Evolutionary conservation across 2,888 invertebrate genomes (phyloP).

Genomic region (Seira sanloemensis): DNA sequence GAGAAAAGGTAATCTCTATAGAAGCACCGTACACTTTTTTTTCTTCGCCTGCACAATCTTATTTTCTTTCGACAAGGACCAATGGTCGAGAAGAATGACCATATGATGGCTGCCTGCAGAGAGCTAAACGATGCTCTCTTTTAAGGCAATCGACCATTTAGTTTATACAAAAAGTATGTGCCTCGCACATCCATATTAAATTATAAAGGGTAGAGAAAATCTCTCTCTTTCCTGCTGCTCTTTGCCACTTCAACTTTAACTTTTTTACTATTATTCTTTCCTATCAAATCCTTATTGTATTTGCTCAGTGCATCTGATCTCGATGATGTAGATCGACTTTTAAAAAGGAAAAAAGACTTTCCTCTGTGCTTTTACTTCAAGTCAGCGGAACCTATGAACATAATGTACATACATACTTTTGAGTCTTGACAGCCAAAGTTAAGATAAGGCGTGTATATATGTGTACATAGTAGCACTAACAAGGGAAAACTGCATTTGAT

Average conservation of each 20-base stretch:
- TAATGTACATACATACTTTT: too few relatives aligned
- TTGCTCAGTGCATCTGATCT: slow-evolving; percentile 1
- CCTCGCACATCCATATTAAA: not conserved
- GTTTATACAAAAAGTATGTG: not conserved
- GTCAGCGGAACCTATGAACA: too few relatives aligned
- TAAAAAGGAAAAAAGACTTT: too few relatives aligned
- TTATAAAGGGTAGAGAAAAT: not conserved
- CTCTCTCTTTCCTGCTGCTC: slow-evolving; percentile 13
- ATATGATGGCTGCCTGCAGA: slow-evolving; percentile 40
- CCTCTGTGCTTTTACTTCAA: too few relatives aligned
- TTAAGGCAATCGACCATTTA: slow-evolving; percentile 19
- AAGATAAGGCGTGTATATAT: too few relatives aligned
- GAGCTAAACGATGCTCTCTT: slow-evolving; percentile 32
- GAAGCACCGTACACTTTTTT: too few relatives aligned
- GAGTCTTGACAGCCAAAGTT: too few relatives aligned
- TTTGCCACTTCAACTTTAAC: slow-evolving; percentile 26
- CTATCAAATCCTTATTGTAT: slow-evolving; percentile 8
- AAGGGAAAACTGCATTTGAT: too few relatives aligned
- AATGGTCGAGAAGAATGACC: slow-evolving; percentile 28
- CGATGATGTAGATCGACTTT: slow-evolving; percentile 4
- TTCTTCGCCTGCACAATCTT: not conserved
- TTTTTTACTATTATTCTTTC: not conserved
- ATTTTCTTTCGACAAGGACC: not conserved
- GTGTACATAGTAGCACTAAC: too few relatives aligned
- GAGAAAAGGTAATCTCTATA: not conserved